phyloP scores from a whole-genome alignment of 2,797 vertebrate genomes.

The Anisognathus igniventris region DNA sequence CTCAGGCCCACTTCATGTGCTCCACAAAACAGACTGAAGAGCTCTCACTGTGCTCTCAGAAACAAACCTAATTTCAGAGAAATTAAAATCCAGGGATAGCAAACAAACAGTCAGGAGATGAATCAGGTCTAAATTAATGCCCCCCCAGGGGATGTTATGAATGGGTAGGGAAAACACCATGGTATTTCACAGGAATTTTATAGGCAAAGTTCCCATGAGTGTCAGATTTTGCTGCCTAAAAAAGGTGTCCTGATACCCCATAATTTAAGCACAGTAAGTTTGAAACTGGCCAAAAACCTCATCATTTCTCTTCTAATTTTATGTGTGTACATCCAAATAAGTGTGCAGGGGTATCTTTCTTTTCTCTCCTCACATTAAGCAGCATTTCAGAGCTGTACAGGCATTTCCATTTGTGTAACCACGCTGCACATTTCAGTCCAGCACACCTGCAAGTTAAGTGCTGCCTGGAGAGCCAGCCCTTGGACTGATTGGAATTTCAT shows the following conservation, averaged over 20 bases:
- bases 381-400: background rate
- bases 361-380: background rate
- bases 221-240: background rate
- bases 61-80: background rate
- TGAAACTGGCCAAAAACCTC: background rate
- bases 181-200: background rate
- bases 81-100: background rate
- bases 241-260: background rate
- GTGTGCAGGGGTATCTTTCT: background rate
- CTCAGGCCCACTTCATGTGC: background rate
- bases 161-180: background rate
- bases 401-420: background rate
- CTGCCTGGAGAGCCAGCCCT: conserved; percentile 34
- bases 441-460: conserved; percentile 47
- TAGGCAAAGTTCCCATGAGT: background rate
- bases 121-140: background rate
- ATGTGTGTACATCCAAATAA: background rate
- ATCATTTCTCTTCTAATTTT: background rate
- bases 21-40: background rate
- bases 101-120: background rate
- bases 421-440: background rate
- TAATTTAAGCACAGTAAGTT: background rate
- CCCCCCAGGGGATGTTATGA: background rate
- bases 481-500: conserved; percentile 44
- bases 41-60: background rate